Base-by-base conservation (phyloP, 2,113 vertebrate genomes). In the Pelobates fuscus region DNA sequence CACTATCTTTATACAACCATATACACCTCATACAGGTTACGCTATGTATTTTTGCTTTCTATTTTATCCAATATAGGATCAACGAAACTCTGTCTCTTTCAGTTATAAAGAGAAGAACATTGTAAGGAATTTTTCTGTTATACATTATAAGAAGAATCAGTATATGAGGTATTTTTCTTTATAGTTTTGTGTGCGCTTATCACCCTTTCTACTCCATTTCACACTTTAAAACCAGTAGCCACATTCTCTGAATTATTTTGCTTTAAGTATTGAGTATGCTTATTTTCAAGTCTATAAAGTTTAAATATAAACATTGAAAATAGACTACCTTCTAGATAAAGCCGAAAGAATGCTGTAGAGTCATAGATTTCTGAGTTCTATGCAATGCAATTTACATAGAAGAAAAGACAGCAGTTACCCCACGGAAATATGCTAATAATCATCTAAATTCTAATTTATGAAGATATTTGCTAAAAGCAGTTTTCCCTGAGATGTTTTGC, bases 401-500 rank as follows among this genome's bases (percentile, higher is more conserved):
- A 49, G 76, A 25, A 15, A 37, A 5, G 10, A 10, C 10, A 57
- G 11, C 20, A 70, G 14, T 20, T 67, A 41, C 5, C 24, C 46
- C 55, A 63, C 57, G 46, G 55, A 68, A 80, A 79, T 71, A 80
- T 26, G 23, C 14, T 30, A 49, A 72, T 76, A 70, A 63, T 64
- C 74, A 3, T 66, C 20, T 1, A 20, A 62, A 60, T 1, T 46
- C 61, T 80, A 29, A 71, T 83, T 55, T 55, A 2, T 64, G 62
- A 46, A 60, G 20, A 69, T 41, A 76, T 81, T 81, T 82, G 5
- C 4, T 80, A 30, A 26, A 30, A 58, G 32, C 55, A n/a, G 27
- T 80, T 81, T 46, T 60, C 5, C 80, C 52, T 23, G 8, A 72
- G 20, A 74, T 21, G 24, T 66, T 87, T 80, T 78, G 64, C 46